phyloP scores from a whole-genome alignment of 2,113 vertebrate genomes.

The Aptenodytes forsteri region DNA sequence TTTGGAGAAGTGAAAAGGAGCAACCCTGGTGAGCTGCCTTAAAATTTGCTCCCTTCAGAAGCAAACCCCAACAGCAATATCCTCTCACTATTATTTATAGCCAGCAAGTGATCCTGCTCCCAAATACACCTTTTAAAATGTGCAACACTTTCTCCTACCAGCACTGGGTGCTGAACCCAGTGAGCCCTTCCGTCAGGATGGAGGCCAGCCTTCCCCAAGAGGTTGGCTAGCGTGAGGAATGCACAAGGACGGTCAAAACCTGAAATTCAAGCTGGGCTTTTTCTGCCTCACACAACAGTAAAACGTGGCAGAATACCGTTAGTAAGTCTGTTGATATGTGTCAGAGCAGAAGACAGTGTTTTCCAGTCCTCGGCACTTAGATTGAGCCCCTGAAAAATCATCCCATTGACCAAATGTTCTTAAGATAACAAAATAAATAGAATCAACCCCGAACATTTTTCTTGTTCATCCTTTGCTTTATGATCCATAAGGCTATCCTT shows the following conservation, averaged over 20 bases:
- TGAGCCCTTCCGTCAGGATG: background rate
- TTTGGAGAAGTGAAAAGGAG: background rate
- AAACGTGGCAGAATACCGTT: background rate
- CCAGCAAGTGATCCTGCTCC: background rate
- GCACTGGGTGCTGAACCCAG: background rate
- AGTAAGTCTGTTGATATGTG: background rate
- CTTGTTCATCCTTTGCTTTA: slow-evolving; percentile 31
- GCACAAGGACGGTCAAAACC: background rate
- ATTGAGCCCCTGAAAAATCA: background rate
- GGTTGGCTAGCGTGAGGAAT: background rate
- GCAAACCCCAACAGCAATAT: background rate
- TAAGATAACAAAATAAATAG: slow-evolving; percentile 32
- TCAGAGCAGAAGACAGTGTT: background rate
- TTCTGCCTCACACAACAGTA: background rate
- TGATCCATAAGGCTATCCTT: background rate
- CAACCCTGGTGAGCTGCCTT: background rate
- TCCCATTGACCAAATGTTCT: background rate
- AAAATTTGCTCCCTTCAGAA: background rate
- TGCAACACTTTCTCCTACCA: background rate
- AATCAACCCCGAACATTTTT: background rate
- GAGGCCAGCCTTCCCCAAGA: background rate
- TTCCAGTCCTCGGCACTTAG: background rate
- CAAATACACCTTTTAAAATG: background rate
- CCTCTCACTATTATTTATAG: background rate
- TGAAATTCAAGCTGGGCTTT: slow-evolving; percentile 8